phyloP scores from a whole-genome alignment of 2,888 invertebrate genomes.

The Hypselothyrea guttata region DNA sequence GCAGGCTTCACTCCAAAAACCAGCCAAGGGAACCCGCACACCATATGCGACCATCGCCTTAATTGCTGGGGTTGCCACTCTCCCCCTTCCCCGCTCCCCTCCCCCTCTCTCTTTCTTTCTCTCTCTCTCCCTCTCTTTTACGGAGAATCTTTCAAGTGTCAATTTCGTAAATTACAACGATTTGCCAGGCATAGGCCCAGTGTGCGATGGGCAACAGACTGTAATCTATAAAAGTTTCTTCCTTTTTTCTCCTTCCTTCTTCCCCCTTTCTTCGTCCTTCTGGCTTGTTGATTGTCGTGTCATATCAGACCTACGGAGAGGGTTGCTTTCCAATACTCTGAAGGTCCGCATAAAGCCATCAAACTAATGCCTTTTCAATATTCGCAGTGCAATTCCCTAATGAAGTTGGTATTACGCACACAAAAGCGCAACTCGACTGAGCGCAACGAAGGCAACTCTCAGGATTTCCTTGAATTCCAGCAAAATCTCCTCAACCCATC shows the following conservation, averaged over 20 bases:
- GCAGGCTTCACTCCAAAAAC: constrained; percentile 34
- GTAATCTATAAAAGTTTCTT: too few species aligned
- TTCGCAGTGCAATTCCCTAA: constrained; percentile 58
- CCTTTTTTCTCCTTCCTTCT: constrained; percentile 14
- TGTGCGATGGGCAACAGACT: too few species aligned
- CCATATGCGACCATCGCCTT: constrained; percentile 60
- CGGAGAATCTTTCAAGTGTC: constrained; percentile 69
- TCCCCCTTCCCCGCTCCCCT: background rate
- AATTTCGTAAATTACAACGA: constrained; percentile 77
- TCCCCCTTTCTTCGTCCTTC: constrained; percentile 13
- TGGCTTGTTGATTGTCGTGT: constrained; percentile 46
- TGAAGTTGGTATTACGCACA: constrained; percentile 18
- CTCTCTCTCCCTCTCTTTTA: too few species aligned
- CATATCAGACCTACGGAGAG: constrained; percentile 32
- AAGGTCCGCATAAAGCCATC: constrained; percentile 51
- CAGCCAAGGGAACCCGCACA: constrained; percentile 9
- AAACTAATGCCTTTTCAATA: constrained; percentile 68
- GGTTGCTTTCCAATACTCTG: constrained; percentile 24
- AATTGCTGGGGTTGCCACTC: constrained; percentile 65
- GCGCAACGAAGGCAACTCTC: background rate
- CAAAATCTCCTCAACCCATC: background rate
- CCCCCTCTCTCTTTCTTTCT: too few species aligned
- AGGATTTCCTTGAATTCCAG: too few species aligned
- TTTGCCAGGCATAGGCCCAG: constrained; percentile 53
- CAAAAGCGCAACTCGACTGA: background rate